Conservation (phyloP, 2,113 vertebrate species). For the Sisor rabdophorus region DNA sequence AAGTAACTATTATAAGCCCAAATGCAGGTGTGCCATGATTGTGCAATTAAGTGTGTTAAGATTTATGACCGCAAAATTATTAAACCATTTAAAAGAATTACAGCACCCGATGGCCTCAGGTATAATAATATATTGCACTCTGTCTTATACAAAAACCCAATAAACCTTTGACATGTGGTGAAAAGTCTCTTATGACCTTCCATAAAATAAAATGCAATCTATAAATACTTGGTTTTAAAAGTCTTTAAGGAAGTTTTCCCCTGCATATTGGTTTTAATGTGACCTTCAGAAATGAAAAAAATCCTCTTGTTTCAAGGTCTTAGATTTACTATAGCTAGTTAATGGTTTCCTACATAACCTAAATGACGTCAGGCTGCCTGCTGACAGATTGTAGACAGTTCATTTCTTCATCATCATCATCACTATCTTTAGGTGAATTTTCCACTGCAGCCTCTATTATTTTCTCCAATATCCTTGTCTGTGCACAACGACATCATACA, state of each 20-base stretch:
- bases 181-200: too few relatives aligned
- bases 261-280: neutral
- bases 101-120: neutral
- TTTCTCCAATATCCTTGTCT: too few relatives aligned
- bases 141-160: constrained; percentile 3
- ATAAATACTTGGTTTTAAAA: neutral
- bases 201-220: neutral
- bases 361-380: neutral
- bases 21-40: neutral
- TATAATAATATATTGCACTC: neutral
- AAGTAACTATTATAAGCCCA: neutral
- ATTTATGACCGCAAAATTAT: neutral
- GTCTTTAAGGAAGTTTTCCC: neutral
- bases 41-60: neutral
- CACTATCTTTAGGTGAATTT: too few relatives aligned
- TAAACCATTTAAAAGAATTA: neutral
- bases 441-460: too few relatives aligned
- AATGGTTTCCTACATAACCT: neutral
- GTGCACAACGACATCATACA: too few relatives aligned
- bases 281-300: neutral
- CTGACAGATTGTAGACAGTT: neutral
- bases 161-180: neutral
- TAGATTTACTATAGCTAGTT: too few relatives aligned
- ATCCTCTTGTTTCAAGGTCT: too few relatives aligned
- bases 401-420: neutral